Conservation (phyloP, 2,888 invertebrate genomes). For the Vesta saturnalis region DNA sequence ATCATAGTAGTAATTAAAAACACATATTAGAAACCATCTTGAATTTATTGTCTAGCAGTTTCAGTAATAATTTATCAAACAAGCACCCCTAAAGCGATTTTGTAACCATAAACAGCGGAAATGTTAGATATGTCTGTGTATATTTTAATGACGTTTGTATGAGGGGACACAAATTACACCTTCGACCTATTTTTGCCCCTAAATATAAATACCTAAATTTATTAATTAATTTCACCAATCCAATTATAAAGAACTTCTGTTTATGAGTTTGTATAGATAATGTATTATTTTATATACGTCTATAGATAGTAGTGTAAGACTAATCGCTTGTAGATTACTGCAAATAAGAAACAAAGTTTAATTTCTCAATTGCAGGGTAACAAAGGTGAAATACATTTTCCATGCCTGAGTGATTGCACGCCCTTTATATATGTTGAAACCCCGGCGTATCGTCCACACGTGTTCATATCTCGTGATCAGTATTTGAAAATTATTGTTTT, state of each 20-base stretch:
- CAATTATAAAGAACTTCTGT: no score
- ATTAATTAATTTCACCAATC: not conserved
- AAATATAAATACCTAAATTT: conserved; percentile 43
- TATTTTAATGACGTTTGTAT: conserved; percentile 55
- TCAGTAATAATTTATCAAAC: conserved; percentile 45
- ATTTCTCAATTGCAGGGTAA: conserved; percentile 8
- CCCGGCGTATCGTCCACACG: conserved; percentile 36
- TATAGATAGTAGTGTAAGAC: no score
- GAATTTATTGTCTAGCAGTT: conserved; percentile 50
- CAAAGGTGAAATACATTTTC: conserved; percentile 38
- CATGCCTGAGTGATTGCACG: conserved; percentile 40
- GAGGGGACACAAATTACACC: conserved; percentile 56
- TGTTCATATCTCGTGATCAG: conserved; percentile 30
- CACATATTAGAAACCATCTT: conserved; percentile 49
- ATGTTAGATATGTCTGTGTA: conserved; percentile 47
- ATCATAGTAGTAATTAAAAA: conserved; percentile 51
- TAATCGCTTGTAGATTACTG: no score
- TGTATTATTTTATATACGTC: no score
- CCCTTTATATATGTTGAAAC: conserved; percentile 37
- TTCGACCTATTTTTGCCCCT: conserved; percentile 55
- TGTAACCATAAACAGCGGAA: conserved; percentile 50
- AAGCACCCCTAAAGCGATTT: conserved; percentile 37
- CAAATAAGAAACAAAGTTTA: not conserved
- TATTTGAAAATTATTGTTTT: no score
- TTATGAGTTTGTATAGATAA: no score